Evolutionary conservation across 2,888 invertebrate species (phyloP).

Genomic region (Drosophila nigritarsus): DNA sequence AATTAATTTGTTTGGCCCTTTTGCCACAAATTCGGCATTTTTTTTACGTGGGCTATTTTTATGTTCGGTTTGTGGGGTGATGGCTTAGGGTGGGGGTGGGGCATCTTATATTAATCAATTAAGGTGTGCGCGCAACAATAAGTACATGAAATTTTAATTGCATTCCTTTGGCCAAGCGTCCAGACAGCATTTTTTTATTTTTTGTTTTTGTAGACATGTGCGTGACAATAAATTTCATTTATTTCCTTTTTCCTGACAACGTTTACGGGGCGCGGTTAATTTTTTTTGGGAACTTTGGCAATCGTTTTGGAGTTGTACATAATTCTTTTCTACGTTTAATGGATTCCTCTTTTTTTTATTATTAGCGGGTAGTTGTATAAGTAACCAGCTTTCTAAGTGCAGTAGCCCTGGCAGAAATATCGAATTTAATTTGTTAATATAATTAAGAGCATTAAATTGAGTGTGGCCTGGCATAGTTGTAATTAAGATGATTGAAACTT

Average conservation of each 20-base stretch:
- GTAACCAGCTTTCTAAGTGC: constrained; percentile 6
- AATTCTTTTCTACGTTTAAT: constrained; percentile 18
- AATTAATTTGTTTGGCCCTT: constrained; percentile 61
- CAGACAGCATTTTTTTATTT: constrained; percentile 32
- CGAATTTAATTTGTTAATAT: not conserved
- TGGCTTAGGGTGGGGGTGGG: not conserved
- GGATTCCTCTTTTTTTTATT: constrained; percentile 2
- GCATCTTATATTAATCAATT: constrained; percentile 60
- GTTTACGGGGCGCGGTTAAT: not conserved
- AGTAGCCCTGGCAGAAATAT: not conserved
- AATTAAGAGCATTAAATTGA: not conserved
- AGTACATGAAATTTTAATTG: constrained; percentile 66
- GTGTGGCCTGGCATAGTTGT: not conserved
- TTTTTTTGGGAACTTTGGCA: constrained; percentile 1
- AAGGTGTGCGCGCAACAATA: constrained; percentile 40
- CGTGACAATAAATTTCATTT: constrained; percentile 59
- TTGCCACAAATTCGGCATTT: constrained; percentile 33
- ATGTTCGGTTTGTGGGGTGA: not conserved
- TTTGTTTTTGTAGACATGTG: constrained; percentile 30
- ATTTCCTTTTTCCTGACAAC: constrained; percentile 25
- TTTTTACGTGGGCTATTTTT: constrained; percentile 7
- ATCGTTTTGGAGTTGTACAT: constrained; percentile 15
- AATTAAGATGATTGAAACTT: not conserved
- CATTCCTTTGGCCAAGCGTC: constrained; percentile 32
- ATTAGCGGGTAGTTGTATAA: not conserved